Evolutionary conservation across 2,113 vertebrate genomes (phyloP).

Genomic region (Loxodonta africana): DNA sequence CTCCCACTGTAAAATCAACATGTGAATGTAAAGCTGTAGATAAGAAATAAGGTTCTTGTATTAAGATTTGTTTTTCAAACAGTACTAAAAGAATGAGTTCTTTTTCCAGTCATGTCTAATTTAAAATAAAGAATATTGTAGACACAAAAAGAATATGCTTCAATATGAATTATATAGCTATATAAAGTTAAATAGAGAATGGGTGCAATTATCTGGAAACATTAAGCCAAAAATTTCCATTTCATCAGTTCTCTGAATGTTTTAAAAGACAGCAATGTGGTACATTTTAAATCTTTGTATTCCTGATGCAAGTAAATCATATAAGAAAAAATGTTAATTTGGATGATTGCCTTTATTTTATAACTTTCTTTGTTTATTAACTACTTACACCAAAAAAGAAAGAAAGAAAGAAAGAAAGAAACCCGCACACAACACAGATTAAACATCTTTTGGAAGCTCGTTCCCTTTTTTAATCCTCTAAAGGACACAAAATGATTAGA

Average conservation of each 20-base stretch:
- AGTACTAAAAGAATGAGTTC: not conserved
- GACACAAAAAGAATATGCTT: not conserved
- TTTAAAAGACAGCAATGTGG: not conserved
- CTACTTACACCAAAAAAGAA: not conserved
- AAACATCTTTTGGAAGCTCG: not conserved
- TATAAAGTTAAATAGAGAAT: conserved; percentile 31
- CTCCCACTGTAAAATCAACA: not conserved
- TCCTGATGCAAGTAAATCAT: not conserved
- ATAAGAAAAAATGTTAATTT: conserved; percentile 28
- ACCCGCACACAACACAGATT: not conserved
- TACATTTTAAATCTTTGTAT: not conserved
- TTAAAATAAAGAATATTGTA: conserved; percentile 33
- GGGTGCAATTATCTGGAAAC: not conserved
- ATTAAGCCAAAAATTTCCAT: not conserved
- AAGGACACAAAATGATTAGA: not conserved
- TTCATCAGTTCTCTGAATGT: conserved; percentile 25
- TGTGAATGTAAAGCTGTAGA: not conserved
- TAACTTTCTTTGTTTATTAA: conserved; percentile 9
- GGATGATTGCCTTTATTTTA: not conserved
- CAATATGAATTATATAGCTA: conserved; percentile 16
- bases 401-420: not conserved
- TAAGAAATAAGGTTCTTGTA: not conserved
- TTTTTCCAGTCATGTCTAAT: conserved; percentile 16
- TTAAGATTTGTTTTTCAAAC: conserved; percentile 35
- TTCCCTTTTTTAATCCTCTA: not conserved